These are phyloP conservation scores for Petrocephalus schoutedeni DNA, from an alignment of 2,797 vertebrate species.

Conservation along the genomic window DNA sequence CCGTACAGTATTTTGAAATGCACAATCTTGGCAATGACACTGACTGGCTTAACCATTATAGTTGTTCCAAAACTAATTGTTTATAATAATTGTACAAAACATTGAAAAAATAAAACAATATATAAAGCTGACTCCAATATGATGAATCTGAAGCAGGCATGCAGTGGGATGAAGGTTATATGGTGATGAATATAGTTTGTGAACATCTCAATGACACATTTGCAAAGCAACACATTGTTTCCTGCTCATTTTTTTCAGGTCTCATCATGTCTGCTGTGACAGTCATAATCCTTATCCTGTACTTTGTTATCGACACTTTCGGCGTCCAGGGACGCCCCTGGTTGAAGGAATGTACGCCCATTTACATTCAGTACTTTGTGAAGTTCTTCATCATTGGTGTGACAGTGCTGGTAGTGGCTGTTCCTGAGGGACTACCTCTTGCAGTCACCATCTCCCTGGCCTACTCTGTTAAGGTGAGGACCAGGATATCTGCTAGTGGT, in stretches of 20 bases:
- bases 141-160: neutral
- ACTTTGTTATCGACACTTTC: constrained; percentile 88
- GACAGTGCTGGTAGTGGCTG: constrained; percentile 91
- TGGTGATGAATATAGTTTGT: neutral
- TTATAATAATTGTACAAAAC: neutral
- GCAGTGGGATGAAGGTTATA: neutral
- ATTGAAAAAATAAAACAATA: neutral
- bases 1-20: neutral
- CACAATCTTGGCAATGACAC: neutral
- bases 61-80: neutral
- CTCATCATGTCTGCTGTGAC: constrained; percentile 92
- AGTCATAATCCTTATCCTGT: constrained; percentile 88
- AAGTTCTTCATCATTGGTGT: constrained; percentile 99
- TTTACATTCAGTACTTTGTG: constrained; percentile 95
- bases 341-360: constrained; percentile 82
- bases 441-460: constrained; percentile 96
- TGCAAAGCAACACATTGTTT: neutral
- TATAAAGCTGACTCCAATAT: neutral
- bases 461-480: constrained; percentile 89
- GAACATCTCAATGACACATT: neutral
- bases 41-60: neutral
- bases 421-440: constrained; percentile 89
- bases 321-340: constrained; percentile 70
- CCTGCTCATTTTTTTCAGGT: constrained; percentile 57
- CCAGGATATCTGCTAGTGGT: neutral